These are phyloP conservation scores for Gymnoscelis rufifasciata DNA, from an alignment of 2,888 invertebrate genomes.

Conservation along the genomic window DNA sequence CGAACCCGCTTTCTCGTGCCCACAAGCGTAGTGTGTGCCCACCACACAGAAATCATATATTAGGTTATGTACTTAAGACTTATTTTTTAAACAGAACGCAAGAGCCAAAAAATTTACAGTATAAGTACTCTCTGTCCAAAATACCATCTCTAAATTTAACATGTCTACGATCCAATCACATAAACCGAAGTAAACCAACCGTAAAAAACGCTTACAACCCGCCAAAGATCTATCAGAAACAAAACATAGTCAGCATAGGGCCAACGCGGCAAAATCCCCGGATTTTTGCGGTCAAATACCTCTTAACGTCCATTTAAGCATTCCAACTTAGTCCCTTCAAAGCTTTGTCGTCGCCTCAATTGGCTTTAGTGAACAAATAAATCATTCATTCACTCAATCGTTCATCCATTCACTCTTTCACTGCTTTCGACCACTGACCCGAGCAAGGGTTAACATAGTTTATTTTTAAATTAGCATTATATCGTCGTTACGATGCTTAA, in stretches of 20 bases:
- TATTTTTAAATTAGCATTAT: constrained; percentile 41
- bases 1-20: no score
- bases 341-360: constrained; percentile 59
- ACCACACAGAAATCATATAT: no score
- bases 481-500: constrained; percentile 22
- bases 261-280: constrained; percentile 5
- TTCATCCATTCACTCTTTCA: constrained; percentile 43
- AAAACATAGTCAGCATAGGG: constrained; percentile 2
- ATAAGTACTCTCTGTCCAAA: no score
- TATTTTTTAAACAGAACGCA: no score
- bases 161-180: neutral
- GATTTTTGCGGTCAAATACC: constrained; percentile 23
- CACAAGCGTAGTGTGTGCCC: no score
- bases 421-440: constrained; percentile 34
- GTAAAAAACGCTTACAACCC: constrained; percentile 2
- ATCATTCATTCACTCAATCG: constrained; percentile 50
- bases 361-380: constrained; percentile 48
- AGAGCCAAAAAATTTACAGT: no score
- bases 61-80: no score
- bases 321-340: constrained; percentile 57
- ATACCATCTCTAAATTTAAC: no score
- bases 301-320: constrained; percentile 53
- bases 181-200: neutral
- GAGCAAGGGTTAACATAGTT: constrained; percentile 30
- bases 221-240: neutral